phyloP scores from a whole-genome alignment of 2,888 invertebrate species.

The Microctonus brassicae region DNA sequence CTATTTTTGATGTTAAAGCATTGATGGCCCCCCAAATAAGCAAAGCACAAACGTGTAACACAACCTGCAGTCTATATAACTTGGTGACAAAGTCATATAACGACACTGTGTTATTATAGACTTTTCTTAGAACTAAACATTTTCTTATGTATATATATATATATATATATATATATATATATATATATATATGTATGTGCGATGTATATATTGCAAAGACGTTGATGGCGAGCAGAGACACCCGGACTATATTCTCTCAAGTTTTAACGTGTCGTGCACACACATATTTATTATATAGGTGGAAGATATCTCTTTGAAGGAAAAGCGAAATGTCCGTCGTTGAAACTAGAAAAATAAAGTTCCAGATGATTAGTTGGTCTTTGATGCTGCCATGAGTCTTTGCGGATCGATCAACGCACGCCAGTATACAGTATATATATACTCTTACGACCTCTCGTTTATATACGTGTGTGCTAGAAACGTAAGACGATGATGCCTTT shows the following conservation, averaged over 20 bases:
- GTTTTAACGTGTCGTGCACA: not conserved
- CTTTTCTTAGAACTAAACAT: not conserved
- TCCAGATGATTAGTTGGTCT: constrained; percentile 27
- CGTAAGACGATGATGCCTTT: not conserved
- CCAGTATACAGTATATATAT: not conserved
- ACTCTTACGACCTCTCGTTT: not conserved
- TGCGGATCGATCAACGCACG: constrained; percentile 23
- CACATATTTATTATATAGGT: not conserved
- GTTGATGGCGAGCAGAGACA: constrained; percentile 38
- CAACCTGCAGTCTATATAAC: not conserved
- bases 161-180: not conserved
- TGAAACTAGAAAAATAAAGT: constrained; percentile 35
- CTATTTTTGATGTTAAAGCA: constrained; percentile 46
- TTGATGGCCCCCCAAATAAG: not conserved
- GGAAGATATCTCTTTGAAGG: constrained; percentile 22
- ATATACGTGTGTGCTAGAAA: not conserved
- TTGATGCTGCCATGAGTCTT: constrained; percentile 26
- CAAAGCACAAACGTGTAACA: not conserved
- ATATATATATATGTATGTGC: not conserved
- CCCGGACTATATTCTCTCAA: constrained; percentile 27
- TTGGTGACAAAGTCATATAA: constrained; percentile 29
- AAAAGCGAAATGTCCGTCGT: constrained; percentile 23
- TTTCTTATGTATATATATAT: not conserved
- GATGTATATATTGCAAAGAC: not conserved
- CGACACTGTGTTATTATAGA: not conserved